Conservation (phyloP, 1,140 invertebrate species). For the Zophobas morio region DNA sequence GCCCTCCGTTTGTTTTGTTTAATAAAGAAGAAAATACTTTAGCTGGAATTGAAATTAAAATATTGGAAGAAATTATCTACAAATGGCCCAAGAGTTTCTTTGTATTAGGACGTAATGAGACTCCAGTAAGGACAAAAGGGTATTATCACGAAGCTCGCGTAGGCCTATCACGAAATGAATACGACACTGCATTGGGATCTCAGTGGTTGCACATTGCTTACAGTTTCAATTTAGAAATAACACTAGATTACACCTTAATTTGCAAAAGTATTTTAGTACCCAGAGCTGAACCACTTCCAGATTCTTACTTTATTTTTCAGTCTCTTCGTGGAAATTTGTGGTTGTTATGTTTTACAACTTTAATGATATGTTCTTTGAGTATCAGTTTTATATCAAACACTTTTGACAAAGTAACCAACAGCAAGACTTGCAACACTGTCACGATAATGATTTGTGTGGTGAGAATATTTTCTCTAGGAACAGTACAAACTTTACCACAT, state of each 20-base stretch:
- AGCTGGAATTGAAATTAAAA: constrained; percentile 2
- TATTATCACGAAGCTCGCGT: not conserved
- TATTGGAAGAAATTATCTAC: constrained; percentile 5
- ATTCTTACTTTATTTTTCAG: not conserved
- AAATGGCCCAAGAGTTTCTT: constrained; percentile 6
- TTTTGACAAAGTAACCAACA: not conserved
- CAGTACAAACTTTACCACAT: not conserved
- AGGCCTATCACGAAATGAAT: not conserved
- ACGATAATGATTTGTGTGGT: not conserved
- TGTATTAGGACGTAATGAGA: not conserved
- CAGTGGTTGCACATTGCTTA: constrained; percentile 1
- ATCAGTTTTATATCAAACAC: not conserved
- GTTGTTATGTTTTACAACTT: not conserved
- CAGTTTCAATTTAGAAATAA: not conserved
- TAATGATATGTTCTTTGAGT: not conserved
- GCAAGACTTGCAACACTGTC: too few species aligned
- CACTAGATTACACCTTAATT: not conserved
- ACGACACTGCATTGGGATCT: not conserved
- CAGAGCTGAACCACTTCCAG: not conserved
- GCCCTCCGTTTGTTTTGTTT: constrained; percentile 4
- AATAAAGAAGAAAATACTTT: not conserved
- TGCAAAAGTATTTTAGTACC: not conserved
- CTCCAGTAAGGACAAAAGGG: not conserved
- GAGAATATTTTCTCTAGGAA: not conserved
- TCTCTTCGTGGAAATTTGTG: not conserved